Conservation (phyloP, 2,888 invertebrate genomes). For the Aphodius granarius region DNA sequence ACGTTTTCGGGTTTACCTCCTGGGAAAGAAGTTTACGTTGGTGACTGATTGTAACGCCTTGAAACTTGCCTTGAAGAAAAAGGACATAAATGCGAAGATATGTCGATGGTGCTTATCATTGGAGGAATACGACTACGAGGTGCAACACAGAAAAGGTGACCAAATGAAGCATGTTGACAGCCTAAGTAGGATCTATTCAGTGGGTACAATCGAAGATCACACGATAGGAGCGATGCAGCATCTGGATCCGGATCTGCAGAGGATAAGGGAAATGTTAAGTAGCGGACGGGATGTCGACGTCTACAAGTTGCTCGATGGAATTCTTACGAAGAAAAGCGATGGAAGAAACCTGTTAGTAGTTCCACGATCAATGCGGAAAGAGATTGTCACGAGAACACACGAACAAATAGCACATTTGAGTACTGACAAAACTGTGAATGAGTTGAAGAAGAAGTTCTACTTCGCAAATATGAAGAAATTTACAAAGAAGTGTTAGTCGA, state of each 20-base stretch:
- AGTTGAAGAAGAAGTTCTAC: too few species aligned
- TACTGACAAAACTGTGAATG: too few species aligned
- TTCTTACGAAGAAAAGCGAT: neutral
- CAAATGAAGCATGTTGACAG: conserved; percentile 37
- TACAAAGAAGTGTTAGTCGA: too few species aligned
- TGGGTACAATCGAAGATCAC: neutral
- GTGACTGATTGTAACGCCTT: too few species aligned
- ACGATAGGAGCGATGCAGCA: neutral
- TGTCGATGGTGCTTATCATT: too few species aligned
- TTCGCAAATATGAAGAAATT: too few species aligned
- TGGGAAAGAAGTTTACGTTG: too few species aligned
- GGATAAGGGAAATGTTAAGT: neutral
- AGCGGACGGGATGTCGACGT: neutral
- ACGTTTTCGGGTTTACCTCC: too few species aligned
- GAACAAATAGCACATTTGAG: neutral
- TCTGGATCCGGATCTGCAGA: neutral
- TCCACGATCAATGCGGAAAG: neutral
- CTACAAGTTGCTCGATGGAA: neutral
- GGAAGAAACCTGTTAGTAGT: neutral
- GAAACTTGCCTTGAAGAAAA: too few species aligned
- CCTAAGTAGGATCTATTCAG: conserved; percentile 25
- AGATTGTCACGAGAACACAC: neutral
- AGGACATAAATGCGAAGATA: too few species aligned
- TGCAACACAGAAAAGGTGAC: conserved; percentile 30
- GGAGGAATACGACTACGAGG: too few species aligned